Conservation (phyloP, 2,797 vertebrate species). For the Peromyscus eremicus region DNA sequence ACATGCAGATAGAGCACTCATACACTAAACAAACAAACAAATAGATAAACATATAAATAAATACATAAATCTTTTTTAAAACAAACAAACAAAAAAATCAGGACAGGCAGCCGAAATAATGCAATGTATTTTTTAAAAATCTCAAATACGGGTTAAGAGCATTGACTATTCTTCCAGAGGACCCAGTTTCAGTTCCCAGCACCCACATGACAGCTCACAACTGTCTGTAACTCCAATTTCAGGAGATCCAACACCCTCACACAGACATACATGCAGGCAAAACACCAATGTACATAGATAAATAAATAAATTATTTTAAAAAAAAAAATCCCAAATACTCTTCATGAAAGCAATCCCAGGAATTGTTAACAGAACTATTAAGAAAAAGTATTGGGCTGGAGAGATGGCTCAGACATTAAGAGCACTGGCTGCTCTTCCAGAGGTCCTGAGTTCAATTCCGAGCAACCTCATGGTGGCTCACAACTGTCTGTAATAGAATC, state of each 20-base stretch:
- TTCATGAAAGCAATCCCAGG: conserved; percentile 40
- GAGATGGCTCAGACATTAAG: neutral
- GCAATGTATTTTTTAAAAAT: conserved; percentile 47
- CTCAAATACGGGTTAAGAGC: neutral
- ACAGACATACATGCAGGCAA: neutral
- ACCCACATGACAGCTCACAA: neutral
- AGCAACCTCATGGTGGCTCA: neutral
- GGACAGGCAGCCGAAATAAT: neutral
- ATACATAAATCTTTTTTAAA: too few species aligned
- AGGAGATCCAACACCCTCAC: neutral
- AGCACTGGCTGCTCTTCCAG: neutral
- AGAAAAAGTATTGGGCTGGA: neutral
- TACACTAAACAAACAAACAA: neutral
- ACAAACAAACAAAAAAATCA: too few species aligned
- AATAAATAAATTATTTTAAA: neutral
- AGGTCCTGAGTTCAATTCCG: neutral
- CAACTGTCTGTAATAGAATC: neutral
- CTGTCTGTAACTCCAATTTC: neutral
- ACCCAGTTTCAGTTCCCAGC: neutral
- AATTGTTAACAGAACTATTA: conserved; percentile 36
- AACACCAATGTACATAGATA: neutral
- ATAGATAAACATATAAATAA: too few species aligned
- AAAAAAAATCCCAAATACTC: conserved; percentile 37
- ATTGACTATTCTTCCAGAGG: neutral
- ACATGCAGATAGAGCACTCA: neutral